phyloP scores from a whole-genome alignment of 2,888 invertebrate species.

The Microctonus aethiopoides region DNA sequence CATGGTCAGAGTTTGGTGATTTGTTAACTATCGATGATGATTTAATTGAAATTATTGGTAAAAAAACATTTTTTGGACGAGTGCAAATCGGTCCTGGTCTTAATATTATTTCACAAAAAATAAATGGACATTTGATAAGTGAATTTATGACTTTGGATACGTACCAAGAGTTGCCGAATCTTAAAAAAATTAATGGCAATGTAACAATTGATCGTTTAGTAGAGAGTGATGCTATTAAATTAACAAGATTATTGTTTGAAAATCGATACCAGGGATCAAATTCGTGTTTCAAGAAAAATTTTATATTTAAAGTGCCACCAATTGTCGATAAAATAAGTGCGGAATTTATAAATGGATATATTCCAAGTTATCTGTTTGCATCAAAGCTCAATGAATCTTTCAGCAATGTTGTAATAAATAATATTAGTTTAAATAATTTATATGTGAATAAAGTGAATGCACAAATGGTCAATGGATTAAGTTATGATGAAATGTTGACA shows the following conservation, averaged over 20 bases:
- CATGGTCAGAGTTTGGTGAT: constrained; percentile 67
- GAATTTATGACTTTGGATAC: constrained; percentile 69
- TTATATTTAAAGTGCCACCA: constrained; percentile 47
- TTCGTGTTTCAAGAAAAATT: constrained; percentile 42
- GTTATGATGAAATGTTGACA: constrained; percentile 38
- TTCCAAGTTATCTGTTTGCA: constrained; percentile 41
- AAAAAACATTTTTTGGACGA: constrained; percentile 67
- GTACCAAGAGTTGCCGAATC: constrained; percentile 65
- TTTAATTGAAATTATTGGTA: constrained; percentile 63
- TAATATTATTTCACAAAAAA: constrained; percentile 62
- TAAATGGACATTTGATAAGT: constrained; percentile 67
- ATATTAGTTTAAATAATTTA: constrained; percentile 64
- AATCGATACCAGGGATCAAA: constrained; percentile 16
- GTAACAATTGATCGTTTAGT: constrained; percentile 46
- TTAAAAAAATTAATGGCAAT: constrained; percentile 48
- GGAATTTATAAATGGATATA: constrained; percentile 41
- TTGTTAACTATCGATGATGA: constrained; percentile 67
- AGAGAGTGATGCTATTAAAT: constrained; percentile 38
- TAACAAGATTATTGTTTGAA: constrained; percentile 40
- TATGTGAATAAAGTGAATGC: constrained; percentile 59
- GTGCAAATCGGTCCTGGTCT: constrained; percentile 52
- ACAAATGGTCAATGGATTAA: constrained; percentile 42
- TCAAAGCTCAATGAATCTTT: constrained; percentile 59
- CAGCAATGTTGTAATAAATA: constrained; percentile 67
- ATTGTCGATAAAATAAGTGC: constrained; percentile 47